Base-by-base conservation (phyloP, 2,888 invertebrate species). In the Labia minor region DNA sequence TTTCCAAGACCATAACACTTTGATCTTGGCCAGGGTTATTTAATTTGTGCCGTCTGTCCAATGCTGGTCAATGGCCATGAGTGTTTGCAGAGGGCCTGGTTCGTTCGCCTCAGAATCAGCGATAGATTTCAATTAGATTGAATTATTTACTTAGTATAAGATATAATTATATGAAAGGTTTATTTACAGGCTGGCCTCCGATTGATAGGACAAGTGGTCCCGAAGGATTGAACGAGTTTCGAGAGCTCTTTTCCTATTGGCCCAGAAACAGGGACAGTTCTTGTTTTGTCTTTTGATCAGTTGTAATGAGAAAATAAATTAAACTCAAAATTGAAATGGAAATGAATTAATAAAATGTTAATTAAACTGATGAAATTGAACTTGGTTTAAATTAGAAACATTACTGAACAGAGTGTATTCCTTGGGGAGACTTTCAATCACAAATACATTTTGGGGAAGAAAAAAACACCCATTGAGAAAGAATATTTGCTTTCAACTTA, bases 71-170 rank as follows among this genome's bases (percentile, higher is more conserved):
- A 16, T 16, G 49, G 49, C 14, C 49, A 3, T 26, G 49, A 49
- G 49, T 49, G 49, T 49, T 49, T 49, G 49, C 8, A 49, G 49
- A 49, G 49, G 49, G 49, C 26, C 26, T 26, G 26, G 26, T 26
- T 8, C 26, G 26, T 8, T 26, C 26, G 49, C 49, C 49, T 49
- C 49, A 11, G 49, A 49, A 49, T 49, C 49, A 49, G 49, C 49
- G 49, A 49, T 49, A 49, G 49, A 49, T 49, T 49, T 49, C 49
- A 49, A 49, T 49, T 49, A 49, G 49, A 49, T 49, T 49, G 49
- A 49, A 14, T 49, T 49, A n/a, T n/a, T 49, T 49, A n/a, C 14
- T 16, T 49, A n/a, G 16, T 11, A 49, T 2, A 16, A 49, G 14
- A 49, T 49, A 49, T 49, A 49, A 49, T 49, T 49, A 49, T 49